Evolutionary conservation across 1,140 invertebrate species (phyloP), one percentile per base, ranked within the genome.

Genomic region (Conopomorpha cramerella): DNA sequence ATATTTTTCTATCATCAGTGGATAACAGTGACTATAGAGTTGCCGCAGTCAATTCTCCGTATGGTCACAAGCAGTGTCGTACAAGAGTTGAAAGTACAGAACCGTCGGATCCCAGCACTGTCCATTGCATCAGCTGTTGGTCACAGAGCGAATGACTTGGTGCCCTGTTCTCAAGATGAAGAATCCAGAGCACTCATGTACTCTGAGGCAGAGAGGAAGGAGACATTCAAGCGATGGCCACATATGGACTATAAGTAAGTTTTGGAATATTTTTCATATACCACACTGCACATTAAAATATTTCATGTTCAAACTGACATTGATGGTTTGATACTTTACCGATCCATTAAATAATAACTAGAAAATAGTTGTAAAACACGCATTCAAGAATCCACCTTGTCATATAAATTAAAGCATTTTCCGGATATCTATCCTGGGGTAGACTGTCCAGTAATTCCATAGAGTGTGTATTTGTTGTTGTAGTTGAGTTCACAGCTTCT

Each of bases 211-310:
- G 88, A 91, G 29, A 82, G 94, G 26, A 81, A 91, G 43, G 88
- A 93, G 55, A 96, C 94, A 0, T 97, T 96, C 72, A 86, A 85
- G 40, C 87, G 90, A 62, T 97, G 94, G 94, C 94, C 94, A 26
- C 94, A 96, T 60, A 95, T 94, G 91, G 93, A 95, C 76, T 96
- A 96, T 77, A 95, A 95, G 91, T 93, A 79, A 78, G 82, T 77
- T 46, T 36, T 38, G n/a, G n/a, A n/a, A n/a, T n/a, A n/a, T n/a
- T n/a, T n/a, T n/a, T n/a, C n/a, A n/a, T n/a, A n/a, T n/a, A n/a
- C n/a, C n/a, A n/a, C n/a, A n/a, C n/a, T n/a, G n/a, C n/a, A n/a
- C n/a, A n/a, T n/a, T n/a, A n/a, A n/a, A n/a, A n/a, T n/a, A n/a
- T n/a, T n/a, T n/a, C n/a, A n/a, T n/a, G n/a, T n/a, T n/a, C n/a